These are phyloP conservation scores for Channa argus DNA, from an alignment of 2,113 vertebrate species.

Conservation along the genomic window DNA sequence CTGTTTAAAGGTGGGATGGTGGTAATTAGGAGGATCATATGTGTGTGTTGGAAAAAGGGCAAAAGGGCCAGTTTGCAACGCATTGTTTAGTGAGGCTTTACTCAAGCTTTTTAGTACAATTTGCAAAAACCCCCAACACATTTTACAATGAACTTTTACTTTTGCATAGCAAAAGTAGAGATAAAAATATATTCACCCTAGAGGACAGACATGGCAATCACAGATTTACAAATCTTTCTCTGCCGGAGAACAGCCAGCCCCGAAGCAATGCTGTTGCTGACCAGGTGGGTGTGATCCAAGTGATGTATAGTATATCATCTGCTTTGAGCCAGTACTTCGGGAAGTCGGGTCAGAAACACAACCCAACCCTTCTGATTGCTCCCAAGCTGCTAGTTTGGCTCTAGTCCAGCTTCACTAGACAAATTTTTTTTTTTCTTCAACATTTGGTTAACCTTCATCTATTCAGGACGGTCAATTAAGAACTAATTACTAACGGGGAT, in stretches of 20 bases:
- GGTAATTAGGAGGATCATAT: not conserved
- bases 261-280: not conserved
- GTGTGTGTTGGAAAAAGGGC: not conserved
- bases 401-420: not conserved
- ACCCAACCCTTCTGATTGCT: slow-evolving; percentile 57
- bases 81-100: no score
- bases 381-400: slow-evolving; percentile 63
- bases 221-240: not conserved
- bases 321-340: slow-evolving; percentile 39
- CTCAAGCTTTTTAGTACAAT: no score
- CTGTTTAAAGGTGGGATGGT: slow-evolving; percentile 1
- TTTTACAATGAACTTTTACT: no score
- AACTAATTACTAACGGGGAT: slow-evolving; percentile 10
- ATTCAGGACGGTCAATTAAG: slow-evolving; percentile 2
- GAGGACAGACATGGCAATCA: not conserved
- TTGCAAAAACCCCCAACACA: no score
- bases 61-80: no score
- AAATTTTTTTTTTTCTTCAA: not conserved
- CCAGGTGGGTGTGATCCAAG: slow-evolving; percentile 27
- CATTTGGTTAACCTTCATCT: not conserved
- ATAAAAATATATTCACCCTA: slow-evolving; percentile 4
- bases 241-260: not conserved
- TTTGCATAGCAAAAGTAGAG: no score
- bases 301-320: slow-evolving; percentile 49
- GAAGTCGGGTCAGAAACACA: slow-evolving; percentile 49